Conservation (phyloP, 2,888 invertebrate genomes). For the Dicyrtoma fusca region DNA sequence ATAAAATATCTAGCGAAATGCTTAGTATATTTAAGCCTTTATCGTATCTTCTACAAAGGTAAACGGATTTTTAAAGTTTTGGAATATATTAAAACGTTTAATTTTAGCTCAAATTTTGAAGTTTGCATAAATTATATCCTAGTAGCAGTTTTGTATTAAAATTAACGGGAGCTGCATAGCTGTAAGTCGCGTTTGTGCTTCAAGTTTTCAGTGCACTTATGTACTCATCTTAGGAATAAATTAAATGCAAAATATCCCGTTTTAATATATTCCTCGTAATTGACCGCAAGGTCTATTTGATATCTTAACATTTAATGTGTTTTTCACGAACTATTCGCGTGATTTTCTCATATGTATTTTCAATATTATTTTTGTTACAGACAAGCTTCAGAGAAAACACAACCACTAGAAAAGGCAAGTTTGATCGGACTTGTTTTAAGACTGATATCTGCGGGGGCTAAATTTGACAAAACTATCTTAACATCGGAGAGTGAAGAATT, state of each 20-base stretch:
- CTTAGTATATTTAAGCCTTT: constrained; percentile 41
- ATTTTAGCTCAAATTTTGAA: not conserved
- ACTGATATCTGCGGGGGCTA: constrained; percentile 39
- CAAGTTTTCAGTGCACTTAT: too few relatives aligned
- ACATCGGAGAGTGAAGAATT: constrained; percentile 38
- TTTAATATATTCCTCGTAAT: too few relatives aligned
- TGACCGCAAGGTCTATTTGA: too few relatives aligned
- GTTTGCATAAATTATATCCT: too few relatives aligned
- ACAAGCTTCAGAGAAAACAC: constrained; percentile 34
- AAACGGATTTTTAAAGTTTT: constrained; percentile 12
- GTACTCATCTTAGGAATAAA: too few relatives aligned
- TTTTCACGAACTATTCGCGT: not conserved
- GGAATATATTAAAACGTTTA: not conserved
- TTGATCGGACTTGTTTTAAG: constrained; percentile 42
- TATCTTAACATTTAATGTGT: not conserved
- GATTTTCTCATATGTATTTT: constrained; percentile 9
- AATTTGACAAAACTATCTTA: constrained; percentile 39
- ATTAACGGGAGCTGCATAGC: too few relatives aligned
- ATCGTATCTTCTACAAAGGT: constrained; percentile 47
- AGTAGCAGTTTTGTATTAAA: too few relatives aligned
- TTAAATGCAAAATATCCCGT: too few relatives aligned
- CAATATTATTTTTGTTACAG: constrained; percentile 22
- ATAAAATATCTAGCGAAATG: constrained; percentile 38
- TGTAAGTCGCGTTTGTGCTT: too few relatives aligned
- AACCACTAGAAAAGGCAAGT: constrained; percentile 27